Evolutionary conservation across 1,140 invertebrate species (phyloP).

Genomic region (Drosophila paulistorum): DNA sequence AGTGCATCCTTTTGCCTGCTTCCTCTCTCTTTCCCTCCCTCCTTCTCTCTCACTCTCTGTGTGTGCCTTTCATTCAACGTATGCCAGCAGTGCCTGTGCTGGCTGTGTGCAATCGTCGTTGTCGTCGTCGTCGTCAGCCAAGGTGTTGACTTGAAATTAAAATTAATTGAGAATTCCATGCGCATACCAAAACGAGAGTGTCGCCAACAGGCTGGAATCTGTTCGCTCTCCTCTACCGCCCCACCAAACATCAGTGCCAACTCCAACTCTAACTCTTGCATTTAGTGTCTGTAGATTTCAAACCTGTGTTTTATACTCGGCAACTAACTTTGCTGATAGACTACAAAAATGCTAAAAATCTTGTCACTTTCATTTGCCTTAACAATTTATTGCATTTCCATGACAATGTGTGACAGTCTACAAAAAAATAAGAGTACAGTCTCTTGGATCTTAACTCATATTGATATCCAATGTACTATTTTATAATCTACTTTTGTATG

Average conservation of each 20-base stretch:
- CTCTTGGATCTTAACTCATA: no score
- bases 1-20: conserved; percentile 5
- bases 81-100: conserved; percentile 1
- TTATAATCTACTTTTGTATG: no score
- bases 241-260: neutral
- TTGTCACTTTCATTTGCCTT: neutral
- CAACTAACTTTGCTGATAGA: conserved; percentile 8
- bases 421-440: no score
- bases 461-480: no score
- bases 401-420: neutral
- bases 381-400: neutral
- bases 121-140: conserved; percentile 50
- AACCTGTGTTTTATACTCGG: neutral
- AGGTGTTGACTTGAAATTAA: conserved; percentile 77
- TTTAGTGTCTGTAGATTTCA: neutral
- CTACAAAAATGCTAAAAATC: conserved; percentile 4
- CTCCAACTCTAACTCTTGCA: neutral
- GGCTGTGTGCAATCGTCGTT: conserved; percentile 12
- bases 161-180: conserved; percentile 72
- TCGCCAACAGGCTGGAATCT: conserved; percentile 48
- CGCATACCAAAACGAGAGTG: conserved; percentile 65
- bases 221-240: conserved; percentile 1
- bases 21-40: no score
- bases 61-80: neutral
- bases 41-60: conserved; percentile 5